A percentile compares a stretch with the other conserved stretches of the same genome.
These are phyloP conservation scores for Buteo buteo DNA, from an alignment of 2,113 vertebrate species.

Conservation along the genomic window DNA sequence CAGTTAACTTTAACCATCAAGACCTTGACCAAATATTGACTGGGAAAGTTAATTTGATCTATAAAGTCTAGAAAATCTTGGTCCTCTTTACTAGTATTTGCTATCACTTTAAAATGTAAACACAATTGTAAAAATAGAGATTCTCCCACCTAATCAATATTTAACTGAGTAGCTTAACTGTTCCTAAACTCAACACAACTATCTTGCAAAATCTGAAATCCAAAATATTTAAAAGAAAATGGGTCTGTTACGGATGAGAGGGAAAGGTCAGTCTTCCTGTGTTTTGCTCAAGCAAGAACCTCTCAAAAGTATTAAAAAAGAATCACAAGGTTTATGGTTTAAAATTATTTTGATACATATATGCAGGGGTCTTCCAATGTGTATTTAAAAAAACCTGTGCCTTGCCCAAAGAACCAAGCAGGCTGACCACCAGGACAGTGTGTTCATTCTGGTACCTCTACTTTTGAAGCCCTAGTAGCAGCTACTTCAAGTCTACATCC, in stretches of 20 bases:
- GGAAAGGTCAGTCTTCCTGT: neutral
- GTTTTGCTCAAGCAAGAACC: neutral
- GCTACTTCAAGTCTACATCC: constrained; percentile 9
- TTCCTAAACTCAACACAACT: neutral
- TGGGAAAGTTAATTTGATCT: constrained; percentile 50
- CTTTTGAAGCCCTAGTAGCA: neutral
- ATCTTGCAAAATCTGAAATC: neutral
- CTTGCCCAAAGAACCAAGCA: neutral
- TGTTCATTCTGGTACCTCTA: neutral
- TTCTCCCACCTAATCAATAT: neutral
- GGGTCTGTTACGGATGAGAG: neutral
- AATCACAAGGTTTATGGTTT: neutral
- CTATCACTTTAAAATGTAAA: constrained; percentile 19
- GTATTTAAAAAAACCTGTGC: neutral
- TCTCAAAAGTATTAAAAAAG: neutral
- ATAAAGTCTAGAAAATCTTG: neutral
- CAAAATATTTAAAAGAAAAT: neutral
- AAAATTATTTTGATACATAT: neutral
- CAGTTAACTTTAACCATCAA: constrained; percentile 45
- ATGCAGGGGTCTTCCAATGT: neutral
- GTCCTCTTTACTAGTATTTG: constrained; percentile 30
- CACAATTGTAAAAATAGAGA: neutral
- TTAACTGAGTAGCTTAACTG: constrained; percentile 33
- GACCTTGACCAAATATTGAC: constrained; percentile 58
- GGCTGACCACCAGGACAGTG: neutral